Percentiles rank a stretch among this genome's conserved stretches.
Conservation (phyloP, 2,888 invertebrate genomes). For the Theretra japonica region DNA sequence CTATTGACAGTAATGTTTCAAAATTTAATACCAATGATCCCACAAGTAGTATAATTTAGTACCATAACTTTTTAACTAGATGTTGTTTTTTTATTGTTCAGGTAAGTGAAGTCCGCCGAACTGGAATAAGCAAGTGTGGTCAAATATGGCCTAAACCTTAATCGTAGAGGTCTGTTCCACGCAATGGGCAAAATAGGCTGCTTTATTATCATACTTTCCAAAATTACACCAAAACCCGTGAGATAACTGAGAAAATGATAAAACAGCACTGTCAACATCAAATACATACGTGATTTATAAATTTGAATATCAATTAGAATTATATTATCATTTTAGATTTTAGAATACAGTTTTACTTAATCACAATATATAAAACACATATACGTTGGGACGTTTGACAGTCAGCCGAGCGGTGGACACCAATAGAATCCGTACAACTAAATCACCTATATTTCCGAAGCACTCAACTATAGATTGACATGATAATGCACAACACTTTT, state of each 20-base stretch:
- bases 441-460: not conserved
- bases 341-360: constrained; percentile 22
- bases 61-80: too few species aligned
- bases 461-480: too few species aligned
- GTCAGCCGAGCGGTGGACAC: not conserved
- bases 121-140: too few species aligned
- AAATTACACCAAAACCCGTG: not conserved
- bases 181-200: too few species aligned
- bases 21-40: not conserved
- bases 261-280: not conserved
- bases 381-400: constrained; percentile 4
- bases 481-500: too few species aligned
- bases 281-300: not conserved
- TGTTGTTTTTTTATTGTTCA: too few species aligned
- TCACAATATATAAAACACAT: constrained; percentile 23
- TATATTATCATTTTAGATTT: constrained; percentile 11
- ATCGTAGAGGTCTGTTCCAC: too few species aligned
- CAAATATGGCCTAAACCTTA: too few species aligned
- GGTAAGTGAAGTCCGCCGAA: too few species aligned
- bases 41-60: not conserved
- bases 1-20: not conserved
- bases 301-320: constrained; percentile 6
- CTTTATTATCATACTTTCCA: too few species aligned
- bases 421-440: not conserved
- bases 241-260: not conserved